Evolutionary conservation across 1,140 invertebrate species (phyloP), one percentile per base, ranked within the genome.

Genomic region (Leptinotarsa texana): DNA sequence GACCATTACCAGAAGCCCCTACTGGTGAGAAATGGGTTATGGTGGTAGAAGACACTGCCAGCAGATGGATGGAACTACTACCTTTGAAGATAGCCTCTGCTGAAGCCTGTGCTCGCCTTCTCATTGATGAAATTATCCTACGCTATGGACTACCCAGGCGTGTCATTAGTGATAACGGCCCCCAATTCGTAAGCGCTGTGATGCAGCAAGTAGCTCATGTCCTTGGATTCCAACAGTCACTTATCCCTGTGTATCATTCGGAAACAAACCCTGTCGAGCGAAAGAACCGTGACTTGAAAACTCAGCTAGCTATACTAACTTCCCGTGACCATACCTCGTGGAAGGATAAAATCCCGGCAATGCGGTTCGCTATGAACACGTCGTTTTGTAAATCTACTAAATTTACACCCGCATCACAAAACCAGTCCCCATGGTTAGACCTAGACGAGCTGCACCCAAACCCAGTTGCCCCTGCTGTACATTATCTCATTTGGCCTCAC

Each of bases 281-380:
- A 1, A 84, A 81, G 48, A 87, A 86, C 80, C 2, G 81, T 6
- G 75, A 76, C 42, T 13, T 76, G 24, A 76, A 73, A 69, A 73
- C 62, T 21, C 75, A 69, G 22, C 47, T 75, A 21, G 27, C 74
- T 22, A 75, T 68, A 22, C 57, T 62, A 15, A 13, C 21, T 51
- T 24, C 6, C 13, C 6, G 65, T 18, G 69, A 75, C 6, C 74
- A 75, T 61, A 75, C 33, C 17, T n/a, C 5, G 6, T 76, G 75
- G 78, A 65, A 83, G 1, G 84, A 81, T 24, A 87, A 86, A 24
- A 24, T 76, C 8, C 18, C 81, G 3, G 80, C 82, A 27, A 78
- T 87, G 4, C 74, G 80, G 0, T 87, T 86, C 63, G 86, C 85
- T 0, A 82, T 85, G 71, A 87, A 87, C 69, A 85, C 86, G 1